Conservation (phyloP, 2,797 vertebrate genomes). For the Epinephelus malabaricus region DNA sequence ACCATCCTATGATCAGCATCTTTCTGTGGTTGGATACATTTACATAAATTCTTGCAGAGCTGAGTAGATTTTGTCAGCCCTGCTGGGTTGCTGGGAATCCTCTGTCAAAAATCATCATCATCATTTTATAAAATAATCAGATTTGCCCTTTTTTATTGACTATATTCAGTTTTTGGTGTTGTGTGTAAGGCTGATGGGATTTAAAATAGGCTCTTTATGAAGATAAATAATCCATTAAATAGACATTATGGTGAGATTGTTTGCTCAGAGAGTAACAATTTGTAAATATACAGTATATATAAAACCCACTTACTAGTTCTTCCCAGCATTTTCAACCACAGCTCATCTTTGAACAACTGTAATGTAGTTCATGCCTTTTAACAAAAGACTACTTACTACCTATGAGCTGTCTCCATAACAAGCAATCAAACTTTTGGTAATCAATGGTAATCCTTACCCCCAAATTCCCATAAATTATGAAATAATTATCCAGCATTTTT, state of each 20-base stretch:
- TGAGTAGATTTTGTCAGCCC: too few relatives aligned
- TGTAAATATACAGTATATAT: too few relatives aligned
- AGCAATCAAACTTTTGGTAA: too few relatives aligned
- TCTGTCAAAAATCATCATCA: background rate
- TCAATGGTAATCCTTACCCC: too few relatives aligned
- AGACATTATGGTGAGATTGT: background rate
- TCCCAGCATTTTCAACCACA: too few relatives aligned
- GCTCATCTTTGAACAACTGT: background rate
- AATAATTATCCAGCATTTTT: too few relatives aligned
- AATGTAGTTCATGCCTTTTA: background rate
- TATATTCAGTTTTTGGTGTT: background rate
- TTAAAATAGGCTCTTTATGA: background rate
- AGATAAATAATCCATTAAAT: background rate
- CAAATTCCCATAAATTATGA: too few relatives aligned
- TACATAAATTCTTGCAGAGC: slow-evolving; percentile 18
- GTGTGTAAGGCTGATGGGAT: too few relatives aligned
- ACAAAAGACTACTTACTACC: too few relatives aligned
- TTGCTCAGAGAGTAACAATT: background rate
- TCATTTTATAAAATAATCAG: background rate
- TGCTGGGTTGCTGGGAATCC: background rate
- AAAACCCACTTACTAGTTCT: too few relatives aligned
- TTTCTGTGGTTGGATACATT: slow-evolving; percentile 12
- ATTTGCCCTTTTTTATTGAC: background rate
- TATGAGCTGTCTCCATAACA: too few relatives aligned
- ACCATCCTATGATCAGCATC: background rate